Percentiles rank a stretch among this genome's conserved stretches.
phyloP scores from a whole-genome alignment of 2,888 invertebrate species.

The Drosophila monieri region DNA sequence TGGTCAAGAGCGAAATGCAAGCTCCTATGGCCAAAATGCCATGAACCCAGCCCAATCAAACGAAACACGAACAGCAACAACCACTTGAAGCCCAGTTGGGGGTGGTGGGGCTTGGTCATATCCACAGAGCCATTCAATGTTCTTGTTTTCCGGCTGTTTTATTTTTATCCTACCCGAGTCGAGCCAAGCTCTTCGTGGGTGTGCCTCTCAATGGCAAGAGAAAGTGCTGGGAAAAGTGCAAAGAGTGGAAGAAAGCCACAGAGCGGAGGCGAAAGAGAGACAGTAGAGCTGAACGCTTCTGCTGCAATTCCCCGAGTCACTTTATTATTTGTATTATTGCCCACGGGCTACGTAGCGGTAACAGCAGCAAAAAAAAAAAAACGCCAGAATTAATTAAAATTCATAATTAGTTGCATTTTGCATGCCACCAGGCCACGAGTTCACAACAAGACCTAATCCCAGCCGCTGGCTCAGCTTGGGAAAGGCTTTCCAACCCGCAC shows the following conservation, averaged over 20 bases:
- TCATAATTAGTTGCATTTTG: constrained; percentile 66
- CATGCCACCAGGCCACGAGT: constrained; percentile 43
- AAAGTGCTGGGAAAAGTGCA: constrained; percentile 4
- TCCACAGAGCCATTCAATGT: constrained; percentile 36
- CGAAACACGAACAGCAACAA: constrained; percentile 18
- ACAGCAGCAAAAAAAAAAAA: constrained; percentile 39
- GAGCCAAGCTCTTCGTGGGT: neutral
- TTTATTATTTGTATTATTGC: constrained; percentile 44
- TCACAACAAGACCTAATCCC: constrained; percentile 50
- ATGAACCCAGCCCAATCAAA: constrained; percentile 34
- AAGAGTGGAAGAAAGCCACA: neutral
- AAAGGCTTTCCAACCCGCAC: constrained; percentile 3
- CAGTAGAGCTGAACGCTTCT: neutral
- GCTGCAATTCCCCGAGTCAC: constrained; percentile 33
- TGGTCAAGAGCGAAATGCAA: constrained; percentile 23
- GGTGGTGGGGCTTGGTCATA: neutral
- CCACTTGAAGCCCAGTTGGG: constrained; percentile 18
- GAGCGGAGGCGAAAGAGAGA: neutral
- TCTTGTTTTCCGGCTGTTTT: constrained; percentile 24
- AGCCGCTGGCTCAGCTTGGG: constrained; percentile 16
- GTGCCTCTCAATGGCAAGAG: neutral
- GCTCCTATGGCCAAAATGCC: constrained; percentile 24
- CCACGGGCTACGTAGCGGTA: constrained; percentile 10
- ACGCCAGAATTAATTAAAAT: constrained; percentile 67
- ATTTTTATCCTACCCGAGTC: constrained; percentile 14